Conservation (phyloP, 2,797 vertebrate species). For the Hozukius guyotensis region DNA sequence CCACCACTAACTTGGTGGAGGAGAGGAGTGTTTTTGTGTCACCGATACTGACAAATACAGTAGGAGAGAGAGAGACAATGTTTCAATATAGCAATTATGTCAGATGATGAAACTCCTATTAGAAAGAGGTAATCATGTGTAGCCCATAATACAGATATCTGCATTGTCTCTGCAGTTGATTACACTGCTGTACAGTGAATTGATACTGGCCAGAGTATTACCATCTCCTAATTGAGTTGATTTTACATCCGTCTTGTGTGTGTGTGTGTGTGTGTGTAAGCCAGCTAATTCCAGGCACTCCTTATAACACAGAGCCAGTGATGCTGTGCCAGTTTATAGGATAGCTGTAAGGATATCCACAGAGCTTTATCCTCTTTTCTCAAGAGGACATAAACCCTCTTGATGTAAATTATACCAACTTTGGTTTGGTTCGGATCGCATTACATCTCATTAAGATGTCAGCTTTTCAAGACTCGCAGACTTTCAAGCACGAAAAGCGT, state of each 20-base stretch:
- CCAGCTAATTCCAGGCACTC: conserved; percentile 51
- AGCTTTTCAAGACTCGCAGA: conserved; percentile 47
- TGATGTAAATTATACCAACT: conserved; percentile 71
- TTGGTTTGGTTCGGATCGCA: conserved; percentile 61
- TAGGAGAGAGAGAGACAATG: conserved; percentile 36
- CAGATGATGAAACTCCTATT: conserved; percentile 60
- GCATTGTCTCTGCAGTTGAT: conserved; percentile 47
- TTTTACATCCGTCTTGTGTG: conserved; percentile 43
- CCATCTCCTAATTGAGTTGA: conserved; percentile 54
- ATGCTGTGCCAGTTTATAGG: conserved; percentile 58
- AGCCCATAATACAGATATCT: conserved; percentile 25
- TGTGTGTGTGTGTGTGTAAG: conserved; percentile 28
- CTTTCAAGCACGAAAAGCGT: conserved; percentile 10
- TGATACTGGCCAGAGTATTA: conserved; percentile 39
- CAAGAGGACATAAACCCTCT: conserved; percentile 57
- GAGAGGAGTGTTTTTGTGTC: conserved; percentile 45
- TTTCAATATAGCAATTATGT: conserved; percentile 33
- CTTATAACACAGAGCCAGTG: conserved; percentile 43
- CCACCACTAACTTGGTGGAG: conserved; percentile 34
- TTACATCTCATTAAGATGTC: conserved; percentile 67
- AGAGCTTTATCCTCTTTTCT: conserved; percentile 64
- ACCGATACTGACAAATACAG: conserved; percentile 53
- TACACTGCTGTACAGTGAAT: conserved; percentile 30
- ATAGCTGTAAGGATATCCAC: conserved; percentile 43
- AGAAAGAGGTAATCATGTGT: conserved; percentile 54